phyloP scores from a whole-genome alignment of 2,888 invertebrate species.

The Stomorhina lunata region DNA sequence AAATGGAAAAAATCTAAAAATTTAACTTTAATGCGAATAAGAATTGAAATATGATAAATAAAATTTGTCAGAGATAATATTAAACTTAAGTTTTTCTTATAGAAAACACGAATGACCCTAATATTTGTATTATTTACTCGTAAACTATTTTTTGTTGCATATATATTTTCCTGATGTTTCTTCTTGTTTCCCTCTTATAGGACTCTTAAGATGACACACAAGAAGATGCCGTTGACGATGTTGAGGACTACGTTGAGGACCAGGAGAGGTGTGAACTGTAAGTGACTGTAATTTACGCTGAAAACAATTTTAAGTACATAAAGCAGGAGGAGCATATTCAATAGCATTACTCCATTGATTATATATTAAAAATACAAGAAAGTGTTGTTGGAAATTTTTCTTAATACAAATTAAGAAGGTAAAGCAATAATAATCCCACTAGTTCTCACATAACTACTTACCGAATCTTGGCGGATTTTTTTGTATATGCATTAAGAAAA shows the following conservation, averaged over 20 bases:
- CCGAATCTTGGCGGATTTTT: neutral
- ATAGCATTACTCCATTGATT: slow-evolving; percentile 41
- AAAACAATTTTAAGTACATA: slow-evolving; percentile 12
- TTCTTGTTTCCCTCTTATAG: neutral
- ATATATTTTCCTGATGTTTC: neutral
- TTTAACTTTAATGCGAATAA: no score
- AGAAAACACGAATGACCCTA: no score
- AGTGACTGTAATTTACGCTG: slow-evolving; percentile 37
- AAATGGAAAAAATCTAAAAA: no score
- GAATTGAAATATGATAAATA: no score
- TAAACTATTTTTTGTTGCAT: slow-evolving; percentile 2
- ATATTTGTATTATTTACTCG: slow-evolving; percentile 5
- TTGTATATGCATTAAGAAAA: no score
- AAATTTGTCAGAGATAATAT: no score
- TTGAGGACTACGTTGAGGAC: neutral
- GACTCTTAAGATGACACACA: slow-evolving; percentile 34
- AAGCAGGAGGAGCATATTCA: neutral
- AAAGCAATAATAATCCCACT: neutral
- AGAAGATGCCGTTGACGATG: slow-evolving; percentile 6
- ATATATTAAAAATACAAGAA: slow-evolving; percentile 10
- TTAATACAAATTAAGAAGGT: slow-evolving; percentile 8
- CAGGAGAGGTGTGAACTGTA: slow-evolving; percentile 40
- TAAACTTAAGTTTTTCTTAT: no score
- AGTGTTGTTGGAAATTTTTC: neutral
- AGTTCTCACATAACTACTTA: neutral